Conservation (phyloP, 2,113 vertebrate genomes). For the Laterallus jamaicensis region DNA sequence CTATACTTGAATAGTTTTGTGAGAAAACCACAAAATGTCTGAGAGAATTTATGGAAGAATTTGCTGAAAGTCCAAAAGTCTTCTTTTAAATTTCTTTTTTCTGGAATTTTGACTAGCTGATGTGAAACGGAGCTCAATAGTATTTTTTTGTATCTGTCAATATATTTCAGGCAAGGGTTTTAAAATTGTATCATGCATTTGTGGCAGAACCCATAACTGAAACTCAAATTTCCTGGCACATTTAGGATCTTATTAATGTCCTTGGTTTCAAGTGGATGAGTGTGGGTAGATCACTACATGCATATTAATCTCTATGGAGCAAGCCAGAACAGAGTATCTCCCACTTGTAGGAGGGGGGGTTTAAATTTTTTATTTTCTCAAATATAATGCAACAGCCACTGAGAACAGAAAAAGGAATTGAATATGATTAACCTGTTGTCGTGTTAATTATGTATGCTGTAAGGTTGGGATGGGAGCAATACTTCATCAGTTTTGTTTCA, state of each 20-base stretch:
- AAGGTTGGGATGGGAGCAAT: background rate
- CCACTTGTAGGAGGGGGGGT: background rate
- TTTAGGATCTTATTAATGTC: constrained; percentile 15
- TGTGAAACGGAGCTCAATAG: background rate
- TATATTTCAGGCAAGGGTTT: background rate
- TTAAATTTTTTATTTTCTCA: constrained; percentile 23
- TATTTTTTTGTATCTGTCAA: background rate
- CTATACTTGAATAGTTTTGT: background rate
- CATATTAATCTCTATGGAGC: background rate
- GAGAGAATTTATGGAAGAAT: background rate
- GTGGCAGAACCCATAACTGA: background rate
- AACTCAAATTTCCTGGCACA: constrained; percentile 1
- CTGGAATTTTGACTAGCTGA: background rate
- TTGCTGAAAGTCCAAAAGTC: background rate
- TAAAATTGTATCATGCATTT: background rate
- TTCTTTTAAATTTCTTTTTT: background rate
- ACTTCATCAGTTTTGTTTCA: background rate
- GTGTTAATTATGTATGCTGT: background rate
- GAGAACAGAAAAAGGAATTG: background rate
- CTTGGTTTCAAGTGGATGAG: constrained; percentile 6
- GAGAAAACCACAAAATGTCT: rapidly evolving
- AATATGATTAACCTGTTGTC: background rate
- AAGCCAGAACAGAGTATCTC: background rate
- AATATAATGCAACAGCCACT: background rate
- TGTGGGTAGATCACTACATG: background rate